These are phyloP conservation scores for Tetramorium simillimum DNA, from an alignment of 1,140 invertebrate species.

Conservation along the genomic window DNA sequence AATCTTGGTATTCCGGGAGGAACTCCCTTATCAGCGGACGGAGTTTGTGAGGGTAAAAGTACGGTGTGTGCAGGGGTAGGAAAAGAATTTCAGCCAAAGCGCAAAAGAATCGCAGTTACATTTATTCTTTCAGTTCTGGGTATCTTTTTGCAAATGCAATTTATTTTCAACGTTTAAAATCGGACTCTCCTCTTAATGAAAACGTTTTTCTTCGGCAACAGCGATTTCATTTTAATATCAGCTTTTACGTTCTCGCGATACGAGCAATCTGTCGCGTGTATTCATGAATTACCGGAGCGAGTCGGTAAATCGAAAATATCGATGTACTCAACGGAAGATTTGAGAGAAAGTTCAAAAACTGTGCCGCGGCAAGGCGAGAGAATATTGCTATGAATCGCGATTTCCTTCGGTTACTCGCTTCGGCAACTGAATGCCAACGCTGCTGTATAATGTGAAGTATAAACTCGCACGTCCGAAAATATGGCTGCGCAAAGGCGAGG, in stretches of 20 bases:
- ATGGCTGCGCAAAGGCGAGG: slow-evolving; percentile 1
- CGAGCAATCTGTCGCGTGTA: not conserved
- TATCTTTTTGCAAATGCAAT: slow-evolving; percentile 19
- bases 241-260: not conserved
- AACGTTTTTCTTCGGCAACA: not conserved
- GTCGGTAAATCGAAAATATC: not conserved
- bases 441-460: slow-evolving; percentile 41
- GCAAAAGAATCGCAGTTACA: slow-evolving; percentile 49
- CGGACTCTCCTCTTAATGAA: not conserved
- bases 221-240: not conserved
- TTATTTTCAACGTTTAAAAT: slow-evolving; percentile 29
- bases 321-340: not conserved
- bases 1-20: slow-evolving; percentile 71
- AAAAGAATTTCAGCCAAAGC: slow-evolving; percentile 43
- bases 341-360: not conserved
- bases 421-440: slow-evolving; percentile 9
- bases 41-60: slow-evolving; percentile 43
- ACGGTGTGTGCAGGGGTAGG: not conserved
- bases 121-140: not conserved
- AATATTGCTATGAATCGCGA: slow-evolving; percentile 34
- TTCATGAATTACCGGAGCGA: not conserved
- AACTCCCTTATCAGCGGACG: slow-evolving; percentile 63
- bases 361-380: not conserved
- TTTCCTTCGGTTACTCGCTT: slow-evolving; percentile 34
- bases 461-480: slow-evolving; percentile 61